phyloP scores from a whole-genome alignment of 2,888 invertebrate species.

The Halictus quadricinctus region DNA sequence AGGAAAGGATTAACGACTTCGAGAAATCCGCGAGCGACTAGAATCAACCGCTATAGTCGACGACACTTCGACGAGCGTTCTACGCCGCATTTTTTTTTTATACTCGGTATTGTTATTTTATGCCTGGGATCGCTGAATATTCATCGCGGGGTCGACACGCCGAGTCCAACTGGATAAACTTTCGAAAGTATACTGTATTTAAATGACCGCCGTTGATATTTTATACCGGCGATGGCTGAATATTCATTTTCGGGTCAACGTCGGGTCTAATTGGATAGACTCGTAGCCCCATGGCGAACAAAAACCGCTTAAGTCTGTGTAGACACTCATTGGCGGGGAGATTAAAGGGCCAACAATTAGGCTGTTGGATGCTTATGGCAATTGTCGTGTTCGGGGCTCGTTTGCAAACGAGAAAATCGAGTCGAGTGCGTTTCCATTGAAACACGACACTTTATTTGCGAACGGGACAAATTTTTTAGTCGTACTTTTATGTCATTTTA shows the following conservation, averaged over 20 bases:
- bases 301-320: background rate
- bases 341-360: background rate
- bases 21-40: background rate
- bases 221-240: conserved; percentile 29
- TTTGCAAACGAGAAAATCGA: background rate
- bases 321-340: background rate
- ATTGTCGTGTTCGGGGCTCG: background rate
- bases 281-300: background rate
- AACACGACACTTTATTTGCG: background rate
- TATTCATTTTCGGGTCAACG: conserved; percentile 28
- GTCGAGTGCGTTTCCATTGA: background rate
- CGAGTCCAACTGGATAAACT: conserved; percentile 32
- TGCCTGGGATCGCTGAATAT: conserved; percentile 9
- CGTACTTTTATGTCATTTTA: too few relatives aligned
- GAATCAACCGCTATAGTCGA: background rate
- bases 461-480: background rate
- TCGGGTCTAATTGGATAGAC: conserved; percentile 8
- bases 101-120: conserved; percentile 22
- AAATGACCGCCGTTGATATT: conserved; percentile 26
- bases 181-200: conserved; percentile 28
- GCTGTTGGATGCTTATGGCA: background rate
- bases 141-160: conserved; percentile 9
- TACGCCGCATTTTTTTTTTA: background rate
- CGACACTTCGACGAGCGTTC: background rate
- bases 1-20: background rate